Evolutionary conservation across 2,888 invertebrate species (phyloP), one percentile per base, ranked within the genome.

Genomic region (Drosophila mettleri): DNA sequence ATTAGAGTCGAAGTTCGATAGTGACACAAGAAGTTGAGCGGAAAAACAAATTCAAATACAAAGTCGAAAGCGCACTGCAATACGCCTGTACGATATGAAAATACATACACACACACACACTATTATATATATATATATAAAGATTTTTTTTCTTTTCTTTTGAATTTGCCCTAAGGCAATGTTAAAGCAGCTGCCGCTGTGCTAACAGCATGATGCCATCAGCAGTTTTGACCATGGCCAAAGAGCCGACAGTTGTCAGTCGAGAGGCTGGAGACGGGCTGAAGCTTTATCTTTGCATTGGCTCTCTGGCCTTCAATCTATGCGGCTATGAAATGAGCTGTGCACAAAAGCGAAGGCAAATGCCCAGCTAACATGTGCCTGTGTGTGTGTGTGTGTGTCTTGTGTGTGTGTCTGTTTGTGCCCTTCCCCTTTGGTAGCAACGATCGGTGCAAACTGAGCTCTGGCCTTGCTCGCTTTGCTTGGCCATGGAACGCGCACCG

Each of bases 121-220:
- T 12, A 20, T 6, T 20, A 12, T 12, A 20, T 20, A 39, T 39
- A 20, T 12, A 51, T 48, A 49, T 57, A 46, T 49, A 27, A 10
- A 34, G 27, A 8, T 18, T 31, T 22, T 33, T 22, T 20, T 33
- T 22, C 14, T 31, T 10, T 48, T 45, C 27, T 63, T 34, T 52
- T 53, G 53, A 36, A 54, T 55, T 45, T 29, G 48, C 51, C 54
- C 36, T 31, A 18, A 18, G 51, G 65, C 77, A 41, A 46, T 74
- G 41, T 24, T 31, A 31, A 14, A 39, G 54, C 36, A 61, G 75
- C 59, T 68, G 84, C 59, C 65, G 84, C 82, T 84, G 85, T 84
- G 83, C 48, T 31, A 83, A 83, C 83, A 83, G 85, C 83, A 24
- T 87, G 83, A 84, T 84, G 81, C 82, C 82, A 80, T 81, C 86